These are phyloP conservation scores for Otus scops DNA, from an alignment of 2,797 vertebrate genomes.

Conservation along the genomic window DNA sequence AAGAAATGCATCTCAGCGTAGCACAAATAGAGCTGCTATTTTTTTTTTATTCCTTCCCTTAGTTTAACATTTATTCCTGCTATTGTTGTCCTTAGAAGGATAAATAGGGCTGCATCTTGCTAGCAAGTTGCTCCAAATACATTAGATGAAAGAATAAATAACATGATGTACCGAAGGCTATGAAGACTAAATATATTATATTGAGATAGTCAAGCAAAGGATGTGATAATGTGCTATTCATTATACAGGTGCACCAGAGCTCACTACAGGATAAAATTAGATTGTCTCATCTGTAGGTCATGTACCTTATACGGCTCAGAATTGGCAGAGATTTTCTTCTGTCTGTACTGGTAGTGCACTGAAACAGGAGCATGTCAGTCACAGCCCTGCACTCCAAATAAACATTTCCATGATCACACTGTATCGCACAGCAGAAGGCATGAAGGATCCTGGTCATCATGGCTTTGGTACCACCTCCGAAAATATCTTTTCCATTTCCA, in stretches of 20 bases:
- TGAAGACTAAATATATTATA: not conserved
- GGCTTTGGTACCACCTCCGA: not conserved
- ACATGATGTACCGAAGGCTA: not conserved
- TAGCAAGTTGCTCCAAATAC: conserved; percentile 10
- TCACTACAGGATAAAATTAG: conserved; percentile 20
- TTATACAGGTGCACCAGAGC: conserved; percentile 5
- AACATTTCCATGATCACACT: not conserved
- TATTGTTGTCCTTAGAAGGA: conserved; percentile 14
- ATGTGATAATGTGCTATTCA: not conserved
- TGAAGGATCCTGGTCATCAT: not conserved
- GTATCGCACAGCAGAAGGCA: not conserved
- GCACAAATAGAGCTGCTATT: conserved; percentile 46
- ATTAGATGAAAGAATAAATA: conserved; percentile 21
- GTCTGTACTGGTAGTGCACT: not conserved
- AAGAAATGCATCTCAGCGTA: conserved; percentile 4
- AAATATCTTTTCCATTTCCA: not conserved
- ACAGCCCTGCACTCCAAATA: not conserved
- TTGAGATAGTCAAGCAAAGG: not conserved
- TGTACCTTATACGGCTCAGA: not conserved
- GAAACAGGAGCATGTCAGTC: not conserved
- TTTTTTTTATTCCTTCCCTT: not conserved
- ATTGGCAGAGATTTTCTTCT: not conserved
- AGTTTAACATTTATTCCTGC: conserved; percentile 18
- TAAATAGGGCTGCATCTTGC: not conserved
- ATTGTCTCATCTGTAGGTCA: conserved; percentile 7